phyloP scores from a whole-genome alignment of 2,113 vertebrate species.

The Lagenorhynchus albirostris region DNA sequence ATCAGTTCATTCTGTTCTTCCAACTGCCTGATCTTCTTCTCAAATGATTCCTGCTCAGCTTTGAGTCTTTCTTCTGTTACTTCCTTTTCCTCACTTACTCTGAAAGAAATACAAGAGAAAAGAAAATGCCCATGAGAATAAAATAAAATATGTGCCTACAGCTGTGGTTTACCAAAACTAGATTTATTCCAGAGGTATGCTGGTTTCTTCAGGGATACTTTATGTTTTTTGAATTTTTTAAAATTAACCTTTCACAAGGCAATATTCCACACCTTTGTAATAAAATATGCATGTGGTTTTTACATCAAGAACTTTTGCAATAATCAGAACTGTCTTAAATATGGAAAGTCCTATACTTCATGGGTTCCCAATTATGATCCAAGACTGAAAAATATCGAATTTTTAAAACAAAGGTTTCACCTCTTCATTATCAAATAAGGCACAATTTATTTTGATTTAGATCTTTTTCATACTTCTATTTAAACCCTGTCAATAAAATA shows the following conservation, averaged over 20 bases:
- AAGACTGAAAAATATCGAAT: slow-evolving; percentile 9
- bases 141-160: slow-evolving; percentile 39
- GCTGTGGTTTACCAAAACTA: neutral
- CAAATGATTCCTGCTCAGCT: slow-evolving; percentile 93
- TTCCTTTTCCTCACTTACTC: slow-evolving; percentile 96
- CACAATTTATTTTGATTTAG: slow-evolving; percentile 30
- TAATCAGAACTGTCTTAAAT: neutral
- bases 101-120: slow-evolving; percentile 75
- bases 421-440: slow-evolving; percentile 41
- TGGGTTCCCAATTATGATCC: neutral
- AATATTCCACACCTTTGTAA: slow-evolving; percentile 20
- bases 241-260: neutral
- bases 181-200: slow-evolving; percentile 4
- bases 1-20: slow-evolving; percentile 94
- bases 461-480: slow-evolving; percentile 43
- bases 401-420: slow-evolving; percentile 39
- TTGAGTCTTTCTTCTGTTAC: slow-evolving; percentile 91
- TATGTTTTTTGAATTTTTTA: neutral
- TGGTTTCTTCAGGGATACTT: neutral
- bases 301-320: neutral
- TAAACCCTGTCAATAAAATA: slow-evolving; percentile 56
- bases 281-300: neutral
- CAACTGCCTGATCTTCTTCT: slow-evolving; percentile 93
- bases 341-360: neutral
- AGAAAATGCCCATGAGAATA: neutral